Conservation (phyloP, 2,113 vertebrate species). For the Antechinus flavipes region DNA sequence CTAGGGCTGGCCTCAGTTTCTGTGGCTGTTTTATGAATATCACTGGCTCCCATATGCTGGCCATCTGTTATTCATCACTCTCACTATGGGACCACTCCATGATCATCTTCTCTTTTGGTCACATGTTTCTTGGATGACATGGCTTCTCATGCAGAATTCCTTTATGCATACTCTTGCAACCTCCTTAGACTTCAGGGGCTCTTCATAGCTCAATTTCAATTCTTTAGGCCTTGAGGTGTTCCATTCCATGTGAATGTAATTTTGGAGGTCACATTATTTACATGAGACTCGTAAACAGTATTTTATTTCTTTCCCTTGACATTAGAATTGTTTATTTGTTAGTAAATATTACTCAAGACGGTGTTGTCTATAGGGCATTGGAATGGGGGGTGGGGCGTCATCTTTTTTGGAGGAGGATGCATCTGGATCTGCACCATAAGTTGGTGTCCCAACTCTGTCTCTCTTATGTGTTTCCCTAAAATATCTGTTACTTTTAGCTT, state of each 20-base stretch:
- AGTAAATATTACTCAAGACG: background rate
- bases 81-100: background rate
- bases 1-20: background rate
- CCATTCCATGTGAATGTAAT: background rate
- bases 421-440: background rate
- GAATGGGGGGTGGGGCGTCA: background rate
- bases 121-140: background rate
- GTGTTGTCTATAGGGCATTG: background rate
- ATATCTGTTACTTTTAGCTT: background rate
- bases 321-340: background rate
- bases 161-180: background rate
- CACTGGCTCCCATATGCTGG: background rate
- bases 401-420: background rate
- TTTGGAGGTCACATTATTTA: background rate
- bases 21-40: background rate
- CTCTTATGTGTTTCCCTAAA: background rate
- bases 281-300: background rate
- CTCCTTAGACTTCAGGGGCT: background rate
- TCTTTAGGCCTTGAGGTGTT: background rate
- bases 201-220: background rate
- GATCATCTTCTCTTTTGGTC: background rate
- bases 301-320: background rate
- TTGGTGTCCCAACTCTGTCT: background rate
- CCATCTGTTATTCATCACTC: background rate
- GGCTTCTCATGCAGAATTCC: background rate